Conservation (phyloP, 2,113 vertebrate species). For the Grammomys dolichurus region DNA sequence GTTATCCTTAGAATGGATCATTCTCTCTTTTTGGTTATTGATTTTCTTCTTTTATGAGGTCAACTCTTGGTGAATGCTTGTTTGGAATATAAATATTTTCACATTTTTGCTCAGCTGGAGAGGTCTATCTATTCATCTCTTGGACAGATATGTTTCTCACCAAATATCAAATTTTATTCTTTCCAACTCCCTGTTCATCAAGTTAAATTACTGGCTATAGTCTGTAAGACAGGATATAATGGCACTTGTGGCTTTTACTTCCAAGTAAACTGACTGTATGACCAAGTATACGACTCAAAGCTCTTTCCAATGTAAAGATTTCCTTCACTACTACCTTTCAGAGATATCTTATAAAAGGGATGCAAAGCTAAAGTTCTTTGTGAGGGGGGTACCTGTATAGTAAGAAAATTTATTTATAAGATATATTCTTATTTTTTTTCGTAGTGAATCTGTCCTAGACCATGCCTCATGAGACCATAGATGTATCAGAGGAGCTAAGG, state of each 20-base stretch:
- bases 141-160: neutral
- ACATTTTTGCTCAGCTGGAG: neutral
- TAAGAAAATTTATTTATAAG: neutral
- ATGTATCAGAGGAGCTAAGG: too few species aligned
- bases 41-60: neutral
- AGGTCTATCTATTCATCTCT: neutral
- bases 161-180: neutral
- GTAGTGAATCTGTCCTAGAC: neutral
- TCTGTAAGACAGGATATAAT: neutral
- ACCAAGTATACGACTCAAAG: neutral
- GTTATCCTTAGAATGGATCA: neutral
- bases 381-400: neutral
- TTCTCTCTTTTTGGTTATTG: neutral
- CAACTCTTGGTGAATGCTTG: neutral
- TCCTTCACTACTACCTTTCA: neutral
- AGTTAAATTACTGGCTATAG: neutral
- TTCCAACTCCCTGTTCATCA: neutral
- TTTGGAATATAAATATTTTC: neutral
- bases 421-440: neutral
- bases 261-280: neutral
- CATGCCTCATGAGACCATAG: neutral
- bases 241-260: neutral
- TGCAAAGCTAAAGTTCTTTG: neutral
- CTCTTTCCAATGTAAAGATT: neutral
- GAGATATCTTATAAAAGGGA: neutral